Percentiles rank a stretch among this genome's conserved stretches.
Conservation (phyloP, 1,140 invertebrate genomes). For the Pseudoatta argentina region DNA sequence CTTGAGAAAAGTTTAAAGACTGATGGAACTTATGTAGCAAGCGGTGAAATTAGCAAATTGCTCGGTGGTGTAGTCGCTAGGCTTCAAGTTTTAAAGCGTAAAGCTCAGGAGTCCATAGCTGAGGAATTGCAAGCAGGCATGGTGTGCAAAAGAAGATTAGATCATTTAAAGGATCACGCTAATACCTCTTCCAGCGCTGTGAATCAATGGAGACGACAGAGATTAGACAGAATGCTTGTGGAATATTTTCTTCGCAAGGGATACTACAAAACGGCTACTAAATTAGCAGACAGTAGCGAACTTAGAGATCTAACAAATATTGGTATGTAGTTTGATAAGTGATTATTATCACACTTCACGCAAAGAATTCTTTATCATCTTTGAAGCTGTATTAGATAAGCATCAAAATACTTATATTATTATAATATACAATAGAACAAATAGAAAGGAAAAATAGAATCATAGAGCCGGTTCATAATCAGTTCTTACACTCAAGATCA, state of each 20-base stretch:
- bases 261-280: slow-evolving; percentile 97
- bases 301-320: slow-evolving; percentile 97
- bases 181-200: slow-evolving; percentile 86
- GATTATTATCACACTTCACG: no score
- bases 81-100: slow-evolving; percentile 96
- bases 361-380: no score
- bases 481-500: no score
- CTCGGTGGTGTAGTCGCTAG: slow-evolving; percentile 96
- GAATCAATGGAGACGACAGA: slow-evolving; percentile 94
- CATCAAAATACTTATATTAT: no score
- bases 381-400: no score
- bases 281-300: slow-evolving; percentile 93
- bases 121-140: slow-evolving; percentile 96
- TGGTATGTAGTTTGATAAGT: slow-evolving; percentile 83
- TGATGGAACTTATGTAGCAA: slow-evolving; percentile 86
- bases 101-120: slow-evolving; percentile 96
- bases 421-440: no score
- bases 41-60: slow-evolving; percentile 91
- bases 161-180: slow-evolving; percentile 95
- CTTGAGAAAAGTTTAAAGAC: slow-evolving; percentile 91
- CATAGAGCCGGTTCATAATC: no score
- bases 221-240: slow-evolving; percentile 97
- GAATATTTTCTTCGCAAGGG: slow-evolving; percentile 98
- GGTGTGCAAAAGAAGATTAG: slow-evolving; percentile 95
- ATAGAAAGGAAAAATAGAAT: no score